Conservation (phyloP, 2,113 vertebrate genomes). For the Bucco capensis region DNA sequence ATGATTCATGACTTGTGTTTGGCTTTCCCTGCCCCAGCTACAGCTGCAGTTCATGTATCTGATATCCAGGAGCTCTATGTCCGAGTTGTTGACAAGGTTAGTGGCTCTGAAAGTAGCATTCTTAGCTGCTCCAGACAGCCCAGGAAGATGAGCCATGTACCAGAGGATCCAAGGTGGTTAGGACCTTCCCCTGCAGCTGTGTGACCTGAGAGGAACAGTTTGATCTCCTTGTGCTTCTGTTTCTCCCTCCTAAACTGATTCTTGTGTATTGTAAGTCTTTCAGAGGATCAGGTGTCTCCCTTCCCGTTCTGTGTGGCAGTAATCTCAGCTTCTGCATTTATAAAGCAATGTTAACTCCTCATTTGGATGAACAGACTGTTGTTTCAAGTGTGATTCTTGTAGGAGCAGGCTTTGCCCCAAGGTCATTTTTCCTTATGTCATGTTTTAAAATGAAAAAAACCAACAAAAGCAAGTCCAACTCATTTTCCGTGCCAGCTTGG, state of each 20-base stretch:
- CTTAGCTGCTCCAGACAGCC: neutral
- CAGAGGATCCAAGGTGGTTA: neutral
- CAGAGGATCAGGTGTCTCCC: neutral
- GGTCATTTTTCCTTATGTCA: neutral
- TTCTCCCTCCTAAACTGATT: neutral
- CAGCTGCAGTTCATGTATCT: constrained; percentile 80
- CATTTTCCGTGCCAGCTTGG: neutral
- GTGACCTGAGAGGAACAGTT: neutral
- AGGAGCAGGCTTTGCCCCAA: neutral
- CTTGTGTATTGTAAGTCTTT: neutral
- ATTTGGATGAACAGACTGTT: neutral
- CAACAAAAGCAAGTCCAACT: neutral
- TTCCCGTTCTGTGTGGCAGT: neutral
- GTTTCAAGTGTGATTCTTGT: neutral
- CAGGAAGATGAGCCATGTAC: neutral
- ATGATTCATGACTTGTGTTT: constrained; percentile 94
- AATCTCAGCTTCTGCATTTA: neutral
- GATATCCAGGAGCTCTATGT: constrained; percentile 89
- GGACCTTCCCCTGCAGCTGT: neutral
- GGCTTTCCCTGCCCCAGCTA: constrained; percentile 83
- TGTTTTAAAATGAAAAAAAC: neutral
- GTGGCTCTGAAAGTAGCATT: constrained; percentile 28
- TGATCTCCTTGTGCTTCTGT: neutral
- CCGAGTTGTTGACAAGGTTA: constrained; percentile 93
- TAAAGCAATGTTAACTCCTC: neutral